Evolutionary conservation across 2,113 vertebrate genomes (phyloP).

Genomic region (Herpailurus yagouaroundi): DNA sequence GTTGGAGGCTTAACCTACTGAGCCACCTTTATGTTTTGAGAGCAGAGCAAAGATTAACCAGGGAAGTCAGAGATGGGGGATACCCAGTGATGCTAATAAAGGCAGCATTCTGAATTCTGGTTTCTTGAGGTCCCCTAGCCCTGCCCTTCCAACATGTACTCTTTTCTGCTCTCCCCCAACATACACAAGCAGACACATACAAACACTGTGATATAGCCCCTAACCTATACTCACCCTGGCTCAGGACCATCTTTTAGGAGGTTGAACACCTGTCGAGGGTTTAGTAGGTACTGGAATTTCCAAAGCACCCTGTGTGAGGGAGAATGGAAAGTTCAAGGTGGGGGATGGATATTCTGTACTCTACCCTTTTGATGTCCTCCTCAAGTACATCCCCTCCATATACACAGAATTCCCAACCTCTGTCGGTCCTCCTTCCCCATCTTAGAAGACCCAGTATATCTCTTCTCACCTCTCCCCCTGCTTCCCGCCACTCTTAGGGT

Average conservation of each 20-base stretch:
- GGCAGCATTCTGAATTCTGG: conserved; percentile 2
- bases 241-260: conserved; percentile 90
- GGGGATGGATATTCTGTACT: background rate
- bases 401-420: background rate
- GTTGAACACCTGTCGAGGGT: conserved; percentile 94
- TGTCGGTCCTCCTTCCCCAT: background rate
- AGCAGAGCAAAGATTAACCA: background rate
- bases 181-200: background rate
- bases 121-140: background rate
- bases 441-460: background rate
- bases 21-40: background rate
- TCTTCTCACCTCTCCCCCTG: conserved; percentile 91
- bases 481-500: conserved; percentile 96
- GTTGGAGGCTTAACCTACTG: too few relatives aligned
- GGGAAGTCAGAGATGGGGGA: background rate
- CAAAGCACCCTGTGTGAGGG: conserved; percentile 89
- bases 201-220: background rate
- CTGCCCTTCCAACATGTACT: background rate
- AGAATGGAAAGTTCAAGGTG: background rate
- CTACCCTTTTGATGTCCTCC: background rate
- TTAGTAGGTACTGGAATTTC: conserved; percentile 95
- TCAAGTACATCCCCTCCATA: background rate
- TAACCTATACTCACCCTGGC: conserved; percentile 87
- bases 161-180: background rate
- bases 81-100: background rate